phyloP scores from a whole-genome alignment of 2,888 invertebrate species.

The Tineola bisselliella region DNA sequence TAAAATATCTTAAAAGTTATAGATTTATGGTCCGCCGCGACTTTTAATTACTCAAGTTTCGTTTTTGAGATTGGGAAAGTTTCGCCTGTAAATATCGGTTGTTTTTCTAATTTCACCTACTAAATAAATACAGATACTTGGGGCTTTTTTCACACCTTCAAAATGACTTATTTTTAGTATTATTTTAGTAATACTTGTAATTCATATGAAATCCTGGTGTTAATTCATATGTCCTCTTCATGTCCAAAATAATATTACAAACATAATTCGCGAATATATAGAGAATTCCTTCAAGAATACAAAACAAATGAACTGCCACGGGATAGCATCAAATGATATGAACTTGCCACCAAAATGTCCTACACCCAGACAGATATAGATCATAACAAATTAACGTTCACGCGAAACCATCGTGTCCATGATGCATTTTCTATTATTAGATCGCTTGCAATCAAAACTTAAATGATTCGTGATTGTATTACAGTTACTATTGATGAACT shows the following conservation, averaged over 20 bases:
- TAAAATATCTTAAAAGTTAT: constrained; percentile 50
- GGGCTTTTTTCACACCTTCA: no score
- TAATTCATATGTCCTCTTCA: no score
- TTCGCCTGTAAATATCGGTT: constrained; percentile 18
- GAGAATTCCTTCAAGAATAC: no score
- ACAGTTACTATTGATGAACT: constrained; percentile 5
- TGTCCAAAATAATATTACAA: no score
- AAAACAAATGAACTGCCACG: no score
- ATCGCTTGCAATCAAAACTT: constrained; percentile 8
- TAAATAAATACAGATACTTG: neutral
- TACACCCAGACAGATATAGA: neutral
- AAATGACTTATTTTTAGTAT: no score
- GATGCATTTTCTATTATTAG: constrained; percentile 17
- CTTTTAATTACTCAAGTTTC: constrained; percentile 47
- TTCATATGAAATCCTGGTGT: no score
- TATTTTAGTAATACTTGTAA: no score
- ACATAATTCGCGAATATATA: no score
- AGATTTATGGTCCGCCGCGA: constrained; percentile 32
- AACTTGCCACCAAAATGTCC: neutral
- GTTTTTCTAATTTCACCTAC: neutral
- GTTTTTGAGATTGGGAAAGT: constrained; percentile 22
- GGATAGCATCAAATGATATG: no score
- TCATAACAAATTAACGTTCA: neutral
- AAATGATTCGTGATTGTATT: constrained; percentile 8
- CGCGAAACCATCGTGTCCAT: constrained; percentile 8